phyloP scores from a whole-genome alignment of 2,888 invertebrate genomes.

The Helobdella robusta region DNA sequence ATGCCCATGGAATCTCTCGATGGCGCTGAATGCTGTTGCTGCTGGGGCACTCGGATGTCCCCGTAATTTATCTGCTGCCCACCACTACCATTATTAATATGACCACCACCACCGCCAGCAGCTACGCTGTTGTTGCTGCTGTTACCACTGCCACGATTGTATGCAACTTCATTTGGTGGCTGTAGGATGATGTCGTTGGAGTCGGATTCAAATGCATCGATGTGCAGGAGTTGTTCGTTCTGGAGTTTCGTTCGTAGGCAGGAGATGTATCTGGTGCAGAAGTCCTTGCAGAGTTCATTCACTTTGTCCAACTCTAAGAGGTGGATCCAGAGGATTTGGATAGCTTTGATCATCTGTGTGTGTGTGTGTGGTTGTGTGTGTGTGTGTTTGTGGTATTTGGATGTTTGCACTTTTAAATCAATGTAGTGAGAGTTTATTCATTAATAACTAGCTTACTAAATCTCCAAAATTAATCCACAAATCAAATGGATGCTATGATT shows the following conservation, averaged over 20 bases:
- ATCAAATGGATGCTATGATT: too few species aligned
- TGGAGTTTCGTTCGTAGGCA: constrained; percentile 57
- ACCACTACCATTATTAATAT: background rate
- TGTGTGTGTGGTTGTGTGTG: too few species aligned
- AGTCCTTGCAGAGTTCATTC: constrained; percentile 85
- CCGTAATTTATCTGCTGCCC: constrained; percentile 6
- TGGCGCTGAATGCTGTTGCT: background rate
- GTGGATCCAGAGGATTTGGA: constrained; percentile 83
- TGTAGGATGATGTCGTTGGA: constrained; percentile 24
- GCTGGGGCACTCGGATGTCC: constrained; percentile 17
- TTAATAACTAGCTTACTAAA: too few species aligned
- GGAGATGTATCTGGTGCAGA: constrained; percentile 80
- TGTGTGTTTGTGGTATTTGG: too few species aligned
- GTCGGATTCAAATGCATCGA: constrained; percentile 30
- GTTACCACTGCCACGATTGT: constrained; percentile 7
- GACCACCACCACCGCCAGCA: background rate
- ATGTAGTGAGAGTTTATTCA: too few species aligned
- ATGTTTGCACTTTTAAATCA: too few species aligned
- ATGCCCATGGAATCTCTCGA: constrained; percentile 6
- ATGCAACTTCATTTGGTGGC: constrained; percentile 8
- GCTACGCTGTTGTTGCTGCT: constrained; percentile 6
- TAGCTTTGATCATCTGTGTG: constrained; percentile 73
- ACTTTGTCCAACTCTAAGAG: constrained; percentile 84
- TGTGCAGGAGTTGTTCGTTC: constrained; percentile 30
- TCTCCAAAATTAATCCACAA: too few species aligned